A percentile compares a stretch with the other conserved stretches of the same genome.
Conservation (phyloP, 2,113 vertebrate genomes). For the Glaucidium brasilianum region DNA sequence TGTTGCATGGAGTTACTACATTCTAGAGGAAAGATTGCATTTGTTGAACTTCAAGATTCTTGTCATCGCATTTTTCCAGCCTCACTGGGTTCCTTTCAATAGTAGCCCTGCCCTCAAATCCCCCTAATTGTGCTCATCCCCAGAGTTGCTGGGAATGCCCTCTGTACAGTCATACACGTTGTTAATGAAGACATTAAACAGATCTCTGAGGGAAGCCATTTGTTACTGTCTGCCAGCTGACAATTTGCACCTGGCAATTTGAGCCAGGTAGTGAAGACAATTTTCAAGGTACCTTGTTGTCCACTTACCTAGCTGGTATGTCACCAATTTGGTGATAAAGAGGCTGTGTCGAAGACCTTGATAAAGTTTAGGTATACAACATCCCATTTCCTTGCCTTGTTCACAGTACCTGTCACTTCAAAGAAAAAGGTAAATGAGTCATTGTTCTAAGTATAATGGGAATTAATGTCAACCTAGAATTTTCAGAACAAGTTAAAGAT, state of each 20-base stretch:
- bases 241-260: background rate
- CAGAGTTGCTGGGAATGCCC: background rate
- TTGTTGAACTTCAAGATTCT: background rate
- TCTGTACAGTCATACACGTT: background rate
- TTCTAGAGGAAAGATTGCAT: background rate
- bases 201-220: background rate
- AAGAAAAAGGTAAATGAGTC: background rate
- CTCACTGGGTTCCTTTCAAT: background rate
- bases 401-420: background rate
- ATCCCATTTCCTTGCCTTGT: background rate
- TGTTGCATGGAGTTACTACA: background rate
- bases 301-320: background rate
- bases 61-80: background rate
- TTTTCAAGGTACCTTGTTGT: background rate
- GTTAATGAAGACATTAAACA: background rate
- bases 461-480: background rate
- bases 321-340: background rate
- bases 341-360: background rate
- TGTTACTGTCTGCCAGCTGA: background rate
- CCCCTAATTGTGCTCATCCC: background rate
- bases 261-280: background rate
- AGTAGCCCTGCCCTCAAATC: background rate
- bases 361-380: background rate
- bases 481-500: background rate
- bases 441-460: background rate